A percentile compares a stretch with the other conserved stretches of the same genome.
These are phyloP conservation scores for Eremophila alpestris DNA, from an alignment of 2,797 vertebrate species.

Conservation along the genomic window DNA sequence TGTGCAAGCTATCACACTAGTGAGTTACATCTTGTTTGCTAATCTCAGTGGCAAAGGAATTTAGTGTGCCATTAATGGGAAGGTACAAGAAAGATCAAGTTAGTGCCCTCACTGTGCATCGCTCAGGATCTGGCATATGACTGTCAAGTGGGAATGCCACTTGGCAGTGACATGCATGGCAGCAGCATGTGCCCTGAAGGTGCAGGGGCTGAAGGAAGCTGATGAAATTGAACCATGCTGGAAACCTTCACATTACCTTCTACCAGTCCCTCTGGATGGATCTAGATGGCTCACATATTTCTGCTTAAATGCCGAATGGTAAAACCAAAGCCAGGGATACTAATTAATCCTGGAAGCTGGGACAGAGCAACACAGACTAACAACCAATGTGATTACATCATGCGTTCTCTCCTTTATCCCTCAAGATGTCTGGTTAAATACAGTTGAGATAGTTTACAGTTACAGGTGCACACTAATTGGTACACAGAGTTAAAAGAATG, in stretches of 20 bases:
- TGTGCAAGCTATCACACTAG: neutral
- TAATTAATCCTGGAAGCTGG: too few species aligned
- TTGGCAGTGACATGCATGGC: neutral
- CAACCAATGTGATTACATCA: too few species aligned
- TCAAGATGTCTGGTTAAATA: too few species aligned
- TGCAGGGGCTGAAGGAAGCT: neutral
- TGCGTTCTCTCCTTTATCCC: too few species aligned
- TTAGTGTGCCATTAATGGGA: neutral
- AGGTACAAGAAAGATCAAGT: neutral
- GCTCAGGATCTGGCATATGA: neutral
- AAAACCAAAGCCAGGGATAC: too few species aligned
- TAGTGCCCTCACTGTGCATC: neutral
- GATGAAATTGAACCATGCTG: neutral
- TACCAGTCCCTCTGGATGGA: neutral
- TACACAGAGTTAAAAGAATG: too few species aligned
- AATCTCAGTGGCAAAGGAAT: neutral
- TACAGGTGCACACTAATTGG: too few species aligned
- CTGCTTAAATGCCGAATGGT: neutral
- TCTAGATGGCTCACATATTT: neutral
- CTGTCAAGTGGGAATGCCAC: neutral
- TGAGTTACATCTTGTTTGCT: neutral
- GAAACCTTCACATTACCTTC: neutral
- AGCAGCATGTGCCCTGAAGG: neutral
- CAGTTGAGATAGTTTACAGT: too few species aligned
- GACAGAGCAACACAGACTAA: too few species aligned